Evolutionary conservation across 1,140 invertebrate species (phyloP), one percentile per base, ranked within the genome.

Genomic region (Atta colombica): DNA sequence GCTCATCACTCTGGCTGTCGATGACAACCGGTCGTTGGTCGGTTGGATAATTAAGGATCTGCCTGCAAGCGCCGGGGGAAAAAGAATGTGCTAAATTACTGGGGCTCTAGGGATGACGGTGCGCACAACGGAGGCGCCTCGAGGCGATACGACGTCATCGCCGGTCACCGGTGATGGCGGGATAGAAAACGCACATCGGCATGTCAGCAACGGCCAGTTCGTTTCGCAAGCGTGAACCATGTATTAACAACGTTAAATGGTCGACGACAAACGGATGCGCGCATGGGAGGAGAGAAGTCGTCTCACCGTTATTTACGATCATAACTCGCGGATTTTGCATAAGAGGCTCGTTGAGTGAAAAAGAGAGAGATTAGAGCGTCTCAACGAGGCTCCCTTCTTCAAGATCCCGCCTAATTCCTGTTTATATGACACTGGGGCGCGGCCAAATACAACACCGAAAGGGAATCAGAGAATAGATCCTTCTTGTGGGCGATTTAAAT

Each of bases 11-110:
- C 58, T 49, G 88, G 74, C 66, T 90, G 89, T 89, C 89, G 89
- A 86, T 86, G 89, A 90, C 89, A 90, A 90, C 89, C 89, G 77
- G 89, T 90, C 89, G 78, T 90, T 90, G 89, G 69, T 35, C 81
- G 66, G 39, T 25, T 0, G 61, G 89, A 85, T 90, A 90, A 90
- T 90, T 87, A 85, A 89, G 78, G 78, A 69, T 60, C 77, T 82
- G 68, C 77, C 61, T 87, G 77, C 61, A 53, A 78, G 66, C 51
- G 31, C 55, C 18, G 66, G 12, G 31, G 39, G 35, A 80, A 75
- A 35, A 18, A 21, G n/a, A 31, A 53, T 10, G 51, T 39, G 74
- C 35, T 77, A 86, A 89, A 89, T 89, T 88, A 16, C 74, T 49
- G 35, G 53, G 88, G 58, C 74, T 69, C 49, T 51, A 84, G 80